Evolutionary conservation across 2,888 invertebrate species (phyloP), one percentile per base, ranked within the genome.

Genomic region (Lasioglossum vierecki): DNA sequence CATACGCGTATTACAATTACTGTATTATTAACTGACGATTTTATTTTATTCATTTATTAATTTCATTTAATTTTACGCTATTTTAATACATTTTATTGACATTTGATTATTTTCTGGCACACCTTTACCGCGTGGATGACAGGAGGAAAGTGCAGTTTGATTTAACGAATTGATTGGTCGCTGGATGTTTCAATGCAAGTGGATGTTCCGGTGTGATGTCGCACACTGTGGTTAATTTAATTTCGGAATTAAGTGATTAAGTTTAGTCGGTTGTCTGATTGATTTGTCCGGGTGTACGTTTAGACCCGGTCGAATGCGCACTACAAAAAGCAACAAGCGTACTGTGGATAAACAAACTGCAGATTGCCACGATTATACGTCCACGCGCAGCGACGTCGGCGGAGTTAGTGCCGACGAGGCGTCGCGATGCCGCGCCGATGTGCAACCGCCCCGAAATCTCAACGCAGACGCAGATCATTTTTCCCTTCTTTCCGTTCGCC

Each of bases 391-490:
- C 84, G 79, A 84, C 71, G 79, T 76, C 49, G 71, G 76, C 63
- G 22, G 72, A 84, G 83, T 82, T 76, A 76, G 26, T 84, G 79
- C 26, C 75, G 75, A 22, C 41, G 75, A 60, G 75, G 57, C 75
- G 44, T 60, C 30, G 60, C 60, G 77, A 30, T 30, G 30, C 11
- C 63, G 63, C 82, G 66, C 70, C 74, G 49, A 22, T 72, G 26
- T 74, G n/a, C 63, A 82, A 60, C 74, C 70, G 60, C 78, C 78
- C 82, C 78, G 78, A 84, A 78, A 82, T 72, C 53, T 30, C 18
- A 82, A 84, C 84, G 84, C 84, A 84, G 82, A n/a, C 84, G 84
- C 84, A 82, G 75, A 75, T 82, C 82, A 57, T 57, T 57, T 57
- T 68, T 35, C 68, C 26, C 49, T 15, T 26, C 22, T 46, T 53